Conservation (phyloP, 2,797 vertebrate genomes). For the Mareca penelope region DNA sequence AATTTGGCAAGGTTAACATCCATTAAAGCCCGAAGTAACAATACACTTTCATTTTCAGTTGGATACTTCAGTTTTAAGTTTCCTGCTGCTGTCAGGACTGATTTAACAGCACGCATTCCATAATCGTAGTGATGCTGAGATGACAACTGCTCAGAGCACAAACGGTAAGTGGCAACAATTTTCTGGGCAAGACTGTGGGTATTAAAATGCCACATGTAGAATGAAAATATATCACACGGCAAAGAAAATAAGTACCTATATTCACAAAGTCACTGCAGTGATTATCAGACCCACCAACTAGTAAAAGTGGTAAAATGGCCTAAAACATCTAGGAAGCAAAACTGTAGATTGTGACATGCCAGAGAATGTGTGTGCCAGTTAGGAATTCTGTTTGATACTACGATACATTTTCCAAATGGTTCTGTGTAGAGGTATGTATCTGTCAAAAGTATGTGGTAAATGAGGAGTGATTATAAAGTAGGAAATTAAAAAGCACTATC, state of each 20-base stretch:
- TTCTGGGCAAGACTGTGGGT: slow-evolving; percentile 88
- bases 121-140: slow-evolving; percentile 96
- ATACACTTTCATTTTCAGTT: slow-evolving; percentile 84
- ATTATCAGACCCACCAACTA: neutral
- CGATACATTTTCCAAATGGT: neutral
- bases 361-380: neutral
- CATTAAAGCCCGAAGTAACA: slow-evolving; percentile 88
- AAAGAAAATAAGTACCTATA: neutral
- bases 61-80: slow-evolving; percentile 93
- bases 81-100: slow-evolving; percentile 92
- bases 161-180: slow-evolving; percentile 93
- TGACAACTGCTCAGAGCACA: slow-evolving; percentile 93
- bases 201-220: neutral
- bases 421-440: neutral
- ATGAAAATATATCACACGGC: neutral
- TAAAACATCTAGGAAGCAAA: neutral
- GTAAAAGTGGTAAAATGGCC: neutral
- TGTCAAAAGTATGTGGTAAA: neutral
- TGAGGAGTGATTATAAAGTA: neutral
- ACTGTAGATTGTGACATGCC: no score
- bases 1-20: slow-evolving; percentile 98
- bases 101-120: slow-evolving; percentile 94
- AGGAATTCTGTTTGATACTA: neutral
- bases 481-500: neutral
- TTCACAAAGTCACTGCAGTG: neutral